Evolutionary conservation across 2,797 vertebrate genomes (phyloP).

Genomic region (Coregonus ussuriensis): DNA sequence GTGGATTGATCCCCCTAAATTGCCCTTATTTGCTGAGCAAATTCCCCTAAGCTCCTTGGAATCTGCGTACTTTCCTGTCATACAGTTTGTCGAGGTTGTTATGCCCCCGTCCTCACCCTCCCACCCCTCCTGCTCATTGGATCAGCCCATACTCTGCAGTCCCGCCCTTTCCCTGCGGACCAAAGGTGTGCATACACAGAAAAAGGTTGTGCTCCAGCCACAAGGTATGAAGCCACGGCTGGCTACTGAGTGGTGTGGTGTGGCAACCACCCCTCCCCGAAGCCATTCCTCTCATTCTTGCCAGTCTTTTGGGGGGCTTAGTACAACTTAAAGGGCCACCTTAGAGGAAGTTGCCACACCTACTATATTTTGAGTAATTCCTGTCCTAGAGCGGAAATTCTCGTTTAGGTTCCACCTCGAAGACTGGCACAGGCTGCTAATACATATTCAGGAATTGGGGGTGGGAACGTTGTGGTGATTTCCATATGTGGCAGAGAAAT

Average conservation of each 20-base stretch:
- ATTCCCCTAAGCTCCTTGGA: slow-evolving; percentile 58
- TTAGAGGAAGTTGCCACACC: no score
- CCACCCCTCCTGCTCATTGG: slow-evolving; percentile 57
- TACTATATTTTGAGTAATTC: no score
- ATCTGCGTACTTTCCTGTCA: slow-evolving; percentile 55
- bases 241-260: not conserved
- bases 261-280: not conserved
- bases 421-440: no score
- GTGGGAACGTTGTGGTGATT: no score
- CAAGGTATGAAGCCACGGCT: slow-evolving; percentile 57
- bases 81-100: slow-evolving; percentile 28
- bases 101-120: slow-evolving; percentile 28
- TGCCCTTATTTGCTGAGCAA: slow-evolving; percentile 49
- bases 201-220: slow-evolving; percentile 31
- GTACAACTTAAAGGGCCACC: slow-evolving; percentile 47
- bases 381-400: no score
- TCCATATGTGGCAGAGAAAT: no score
- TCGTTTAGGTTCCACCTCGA: no score
- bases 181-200: not conserved
- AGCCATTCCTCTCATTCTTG: slow-evolving; percentile 39
- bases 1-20: slow-evolving; percentile 62
- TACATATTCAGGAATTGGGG: no score
- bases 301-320: slow-evolving; percentile 49
- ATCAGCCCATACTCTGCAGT: slow-evolving; percentile 60
- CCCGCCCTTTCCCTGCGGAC: not conserved